These are phyloP conservation scores for Austrolebias charrua DNA, from an alignment of 2,797 vertebrate genomes.

Conservation along the genomic window DNA sequence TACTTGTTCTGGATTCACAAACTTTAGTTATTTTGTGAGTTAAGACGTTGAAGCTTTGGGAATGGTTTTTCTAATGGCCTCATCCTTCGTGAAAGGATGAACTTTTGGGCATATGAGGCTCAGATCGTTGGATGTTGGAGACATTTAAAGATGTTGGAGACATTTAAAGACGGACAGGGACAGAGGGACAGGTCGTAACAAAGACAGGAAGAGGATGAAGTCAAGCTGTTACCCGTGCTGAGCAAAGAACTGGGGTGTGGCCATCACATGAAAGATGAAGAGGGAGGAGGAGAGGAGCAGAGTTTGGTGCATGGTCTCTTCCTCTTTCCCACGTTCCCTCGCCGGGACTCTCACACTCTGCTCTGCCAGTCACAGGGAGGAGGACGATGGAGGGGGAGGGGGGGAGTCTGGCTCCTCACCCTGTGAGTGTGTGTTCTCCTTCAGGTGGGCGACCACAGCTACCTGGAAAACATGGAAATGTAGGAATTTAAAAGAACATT, in stretches of 20 bases:
- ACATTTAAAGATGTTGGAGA: too few species aligned
- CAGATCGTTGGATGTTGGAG: too few species aligned
- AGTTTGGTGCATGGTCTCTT: conserved; percentile 75
- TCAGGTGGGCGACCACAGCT: conserved; percentile 49
- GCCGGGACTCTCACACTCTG: conserved; percentile 53
- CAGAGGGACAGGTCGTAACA: conserved; percentile 41
- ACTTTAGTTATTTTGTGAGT: too few species aligned
- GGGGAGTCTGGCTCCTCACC: conserved; percentile 38
- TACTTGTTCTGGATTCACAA: too few species aligned
- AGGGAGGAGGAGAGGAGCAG: conserved; percentile 77
- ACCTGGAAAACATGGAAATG: conserved; percentile 50
- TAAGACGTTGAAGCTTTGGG: too few species aligned
- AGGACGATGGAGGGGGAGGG: conserved; percentile 23
- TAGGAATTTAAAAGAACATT: neutral
- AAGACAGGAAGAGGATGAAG: conserved; percentile 44
- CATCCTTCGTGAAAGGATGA: conserved; percentile 16
- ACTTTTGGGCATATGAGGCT: neutral
- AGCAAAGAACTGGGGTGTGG: conserved; percentile 64
- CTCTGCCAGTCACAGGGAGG: conserved; percentile 46
- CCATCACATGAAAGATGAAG: conserved; percentile 75
- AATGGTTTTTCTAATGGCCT: too few species aligned
- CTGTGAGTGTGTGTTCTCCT: conserved; percentile 24
- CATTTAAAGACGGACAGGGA: neutral
- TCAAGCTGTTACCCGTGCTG: conserved; percentile 75
- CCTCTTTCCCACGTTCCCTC: conserved; percentile 68